A percentile compares a stretch with the other conserved stretches of the same genome.
phyloP scores from a whole-genome alignment of 2,113 vertebrate species.

The Takifugu bimaculatus region DNA sequence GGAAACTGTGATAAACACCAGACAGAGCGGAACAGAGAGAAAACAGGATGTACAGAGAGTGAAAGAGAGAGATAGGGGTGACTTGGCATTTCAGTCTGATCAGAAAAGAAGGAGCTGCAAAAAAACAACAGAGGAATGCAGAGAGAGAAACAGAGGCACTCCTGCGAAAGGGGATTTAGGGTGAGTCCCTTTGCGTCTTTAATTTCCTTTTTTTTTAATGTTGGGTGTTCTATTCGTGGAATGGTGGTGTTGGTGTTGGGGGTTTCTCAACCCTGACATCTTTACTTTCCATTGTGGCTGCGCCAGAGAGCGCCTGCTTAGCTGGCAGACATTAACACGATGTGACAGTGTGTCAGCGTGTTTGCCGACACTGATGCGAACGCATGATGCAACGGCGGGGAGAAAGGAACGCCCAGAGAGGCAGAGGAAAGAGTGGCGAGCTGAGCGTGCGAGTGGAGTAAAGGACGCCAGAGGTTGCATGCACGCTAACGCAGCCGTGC shows the following conservation, averaged over 20 bases:
- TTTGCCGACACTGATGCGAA: conserved; percentile 56
- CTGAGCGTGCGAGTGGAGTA: conserved; percentile 27
- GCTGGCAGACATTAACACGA: conserved; percentile 41
- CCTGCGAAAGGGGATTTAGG: conserved; percentile 23
- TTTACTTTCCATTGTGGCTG: conserved; percentile 41
- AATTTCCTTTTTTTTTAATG: not conserved
- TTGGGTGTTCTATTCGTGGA: conserved; percentile 9
- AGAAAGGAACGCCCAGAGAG: conserved; percentile 52
- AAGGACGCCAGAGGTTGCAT: conserved; percentile 9
- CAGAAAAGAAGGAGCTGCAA: conserved; percentile 31
- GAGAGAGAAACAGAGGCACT: conserved; percentile 32
- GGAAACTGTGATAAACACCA: conserved; percentile 26
- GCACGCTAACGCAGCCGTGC: conserved; percentile 9
- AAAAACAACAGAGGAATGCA: conserved; percentile 41
- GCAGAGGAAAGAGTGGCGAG: conserved; percentile 7
- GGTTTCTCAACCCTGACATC: conserved; percentile 27
- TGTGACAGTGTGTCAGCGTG: conserved; percentile 69
- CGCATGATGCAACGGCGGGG: conserved; percentile 50
- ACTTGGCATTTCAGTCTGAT: conserved; percentile 29
- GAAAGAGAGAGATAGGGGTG: conserved; percentile 30
- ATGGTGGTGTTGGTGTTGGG: not conserved
- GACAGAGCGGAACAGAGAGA: conserved; percentile 9
- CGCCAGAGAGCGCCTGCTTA: conserved; percentile 3
- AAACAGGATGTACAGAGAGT: conserved; percentile 23
- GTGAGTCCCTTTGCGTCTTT: conserved; percentile 41